Evolutionary conservation across 2,888 invertebrate species (phyloP), one percentile per base, ranked within the genome.

Genomic region (Venusia cambrica): DNA sequence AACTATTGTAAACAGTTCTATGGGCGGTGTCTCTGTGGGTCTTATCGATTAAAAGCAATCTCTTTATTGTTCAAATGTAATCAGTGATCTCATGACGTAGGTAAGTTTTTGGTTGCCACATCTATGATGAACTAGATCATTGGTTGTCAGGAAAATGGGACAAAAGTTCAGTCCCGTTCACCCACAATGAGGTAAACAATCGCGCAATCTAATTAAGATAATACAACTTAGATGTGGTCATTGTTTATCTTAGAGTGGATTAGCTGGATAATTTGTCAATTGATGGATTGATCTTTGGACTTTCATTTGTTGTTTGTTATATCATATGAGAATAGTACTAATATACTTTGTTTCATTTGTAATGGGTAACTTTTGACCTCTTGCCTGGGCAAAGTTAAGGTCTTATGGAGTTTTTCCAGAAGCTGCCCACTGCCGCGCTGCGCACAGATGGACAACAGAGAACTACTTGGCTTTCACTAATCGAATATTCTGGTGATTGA

Each of bases 141-240:
- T 42, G 50, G 43, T 47, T 45, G 45, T 43, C 51, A 54, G 8
- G 29, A 34, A 34, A 39, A 39, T 9, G 18, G 30, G 29, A 34
- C 34, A 21, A 39, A 39, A 39, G 34, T 39, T 39, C 30, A 33
- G 29, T 29, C 18, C 39, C 34, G 21, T 34, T 39, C 34, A 26
- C 26, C 36, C 27, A 38, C 34, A 42, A 37, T 31, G 46, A 45
- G 47, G 52, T 50, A 58, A 65, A 61, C 61, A 59, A 54, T 57
- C 50, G 54, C 16, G 30, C 45, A 60, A 62, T 61, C 57, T 60
- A 57, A 63, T 64, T 60, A 62, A 48, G 41, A 46, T 48, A 51
- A 51, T 38, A 48, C 38, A 44, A 48, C 27, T 47, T 38, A 22
- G 40, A 37, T 27, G 24, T 35, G 34, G 40, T 40, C 40, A 45